Conservation (phyloP, 2,797 vertebrate genomes). For the Psittacula derbiana region DNA sequence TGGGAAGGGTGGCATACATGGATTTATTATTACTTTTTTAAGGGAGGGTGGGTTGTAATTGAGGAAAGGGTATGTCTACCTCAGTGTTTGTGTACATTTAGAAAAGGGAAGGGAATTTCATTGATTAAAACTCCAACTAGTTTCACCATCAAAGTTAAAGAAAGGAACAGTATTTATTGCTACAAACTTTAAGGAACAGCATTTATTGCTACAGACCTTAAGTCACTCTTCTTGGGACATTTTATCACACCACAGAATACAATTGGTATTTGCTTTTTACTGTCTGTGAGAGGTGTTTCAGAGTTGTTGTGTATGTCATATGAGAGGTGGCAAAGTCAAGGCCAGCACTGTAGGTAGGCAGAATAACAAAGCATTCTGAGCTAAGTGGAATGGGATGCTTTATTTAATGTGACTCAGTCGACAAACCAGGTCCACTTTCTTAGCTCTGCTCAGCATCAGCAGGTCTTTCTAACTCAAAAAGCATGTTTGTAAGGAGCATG, state of each 20-base stretch:
- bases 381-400: not conserved
- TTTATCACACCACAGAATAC: not conserved
- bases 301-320: accelerated
- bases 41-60: accelerated
- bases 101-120: not conserved
- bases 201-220: not conserved
- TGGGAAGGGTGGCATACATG: not conserved
- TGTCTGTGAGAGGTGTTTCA: not conserved
- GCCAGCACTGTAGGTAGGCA: not conserved
- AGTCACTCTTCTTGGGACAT: not conserved
- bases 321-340: not conserved
- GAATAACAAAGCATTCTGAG: not conserved
- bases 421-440: not conserved
- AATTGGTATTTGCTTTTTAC: not conserved
- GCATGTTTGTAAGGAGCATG: not conserved
- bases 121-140: not conserved
- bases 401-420: not conserved
- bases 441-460: not conserved
- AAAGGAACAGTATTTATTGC: not conserved
- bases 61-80: not conserved
- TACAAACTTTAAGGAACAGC: not conserved
- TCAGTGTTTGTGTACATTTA: not conserved
- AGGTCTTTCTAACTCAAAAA: not conserved
- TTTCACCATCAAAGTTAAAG: not conserved
- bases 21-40: not conserved